Evolutionary conservation across 2,888 invertebrate species (phyloP), one percentile per base, ranked within the genome.

Genomic region (Phania funesta): DNA sequence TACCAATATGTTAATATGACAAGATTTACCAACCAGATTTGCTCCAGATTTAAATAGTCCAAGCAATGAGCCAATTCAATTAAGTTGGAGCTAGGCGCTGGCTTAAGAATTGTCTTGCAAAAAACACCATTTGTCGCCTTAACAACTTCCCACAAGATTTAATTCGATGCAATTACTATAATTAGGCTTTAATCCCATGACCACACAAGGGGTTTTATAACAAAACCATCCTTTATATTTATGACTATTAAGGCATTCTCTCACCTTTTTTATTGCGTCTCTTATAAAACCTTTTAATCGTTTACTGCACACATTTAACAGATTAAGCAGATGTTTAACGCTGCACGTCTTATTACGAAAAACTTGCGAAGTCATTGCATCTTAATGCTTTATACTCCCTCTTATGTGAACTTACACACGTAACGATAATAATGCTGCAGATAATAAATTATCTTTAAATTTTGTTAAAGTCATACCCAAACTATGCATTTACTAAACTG

Each of bases 381-480:
- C 73, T 67, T 38, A 35, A 58, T 75, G 50, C 18, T 64, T 48
- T 54, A 46, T 52, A 26, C 32, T 44, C 18, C 13, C n/a, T 26
- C 16, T 26, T 26, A 7, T 35, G 16, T 20, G n/a, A 11, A n/a
- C 5, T 41, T 32, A 13, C 41, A 44, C 2, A n/a, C n/a, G 13
- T 52, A 29, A 2, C 50, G 54, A 65, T 64, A 41, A 38, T 41
- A 64, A n/a, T 65, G 52, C 11, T 58, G 29, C 52, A 62, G 54
- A 81, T 81, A 73, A 81, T 81, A 81, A 81, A 81, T 81, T 81
- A 81, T 41, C 29, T 41, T 52, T 56, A 58, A 22, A 44, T 54
- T 71, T 76, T 70, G 50, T 76, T 52, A 13, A 65, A 80, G 75
- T 80, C 80, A 76, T 58, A 38, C 52, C 48, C 32, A 56, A 44